Evolutionary conservation across 2,888 invertebrate species (phyloP).

Genomic region (Thera obeliscata): DNA sequence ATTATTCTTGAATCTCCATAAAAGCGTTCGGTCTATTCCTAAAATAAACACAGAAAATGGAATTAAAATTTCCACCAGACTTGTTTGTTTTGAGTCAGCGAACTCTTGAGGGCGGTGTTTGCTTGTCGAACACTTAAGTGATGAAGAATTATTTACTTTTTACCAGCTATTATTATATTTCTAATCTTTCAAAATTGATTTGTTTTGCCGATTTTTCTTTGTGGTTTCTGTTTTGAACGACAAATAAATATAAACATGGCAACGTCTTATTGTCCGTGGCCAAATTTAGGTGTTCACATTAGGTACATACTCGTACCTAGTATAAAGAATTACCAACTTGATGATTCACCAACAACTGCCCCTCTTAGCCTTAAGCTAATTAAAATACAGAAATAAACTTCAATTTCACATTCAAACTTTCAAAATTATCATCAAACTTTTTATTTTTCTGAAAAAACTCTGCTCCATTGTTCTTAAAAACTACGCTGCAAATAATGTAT

Average conservation of each 20-base stretch:
- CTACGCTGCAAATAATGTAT: conserved; percentile 43
- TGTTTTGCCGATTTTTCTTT: too few species aligned
- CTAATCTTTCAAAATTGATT: too few species aligned
- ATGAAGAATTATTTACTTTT: conserved; percentile 24
- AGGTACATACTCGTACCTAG: too few species aligned
- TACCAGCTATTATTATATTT: conserved; percentile 9
- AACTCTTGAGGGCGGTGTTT: conserved; percentile 31
- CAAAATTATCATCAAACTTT: conserved; percentile 10
- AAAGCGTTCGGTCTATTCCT: conserved; percentile 46
- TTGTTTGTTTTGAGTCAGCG: conserved; percentile 53
- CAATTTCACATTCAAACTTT: conserved; percentile 1
- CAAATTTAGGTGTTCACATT: too few species aligned
- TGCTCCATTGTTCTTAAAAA: conserved; percentile 39
- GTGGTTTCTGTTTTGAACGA: too few species aligned
- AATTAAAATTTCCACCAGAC: conserved; percentile 64
- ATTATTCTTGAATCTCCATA: conserved; percentile 1
- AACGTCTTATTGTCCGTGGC: too few species aligned
- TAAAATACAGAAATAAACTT: too few species aligned
- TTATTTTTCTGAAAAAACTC: conserved; percentile 9
- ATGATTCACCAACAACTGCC: too few species aligned
- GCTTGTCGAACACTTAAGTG: conserved; percentile 25
- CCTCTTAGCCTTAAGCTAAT: too few species aligned
- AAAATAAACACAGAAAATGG: conserved; percentile 55
- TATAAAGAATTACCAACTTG: too few species aligned
- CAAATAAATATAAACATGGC: too few species aligned